These are phyloP conservation scores for Steinernema carpocapsae DNA, from an alignment of 2,888 invertebrate species.

Conservation along the genomic window DNA sequence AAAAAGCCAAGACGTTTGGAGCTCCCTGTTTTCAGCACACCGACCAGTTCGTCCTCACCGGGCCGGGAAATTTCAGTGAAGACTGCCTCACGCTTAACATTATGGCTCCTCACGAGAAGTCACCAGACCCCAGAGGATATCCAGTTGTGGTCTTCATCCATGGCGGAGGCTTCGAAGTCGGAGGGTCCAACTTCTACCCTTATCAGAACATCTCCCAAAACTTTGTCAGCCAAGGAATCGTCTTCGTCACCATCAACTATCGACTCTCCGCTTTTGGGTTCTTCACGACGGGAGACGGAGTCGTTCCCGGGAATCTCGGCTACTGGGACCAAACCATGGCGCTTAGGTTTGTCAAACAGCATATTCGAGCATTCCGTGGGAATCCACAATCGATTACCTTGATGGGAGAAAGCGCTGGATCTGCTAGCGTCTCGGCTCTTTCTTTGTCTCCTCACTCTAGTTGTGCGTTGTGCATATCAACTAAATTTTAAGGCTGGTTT, in stretches of 20 bases:
- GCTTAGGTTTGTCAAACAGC: slow-evolving; percentile 43
- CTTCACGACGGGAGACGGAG: slow-evolving; percentile 17
- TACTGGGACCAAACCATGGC: slow-evolving; percentile 31
- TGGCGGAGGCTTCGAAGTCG: not conserved
- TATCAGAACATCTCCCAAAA: not conserved
- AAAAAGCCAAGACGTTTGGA: slow-evolving; percentile 36
- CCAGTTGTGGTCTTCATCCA: slow-evolving; percentile 12
- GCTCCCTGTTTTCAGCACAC: slow-evolving; percentile 40
- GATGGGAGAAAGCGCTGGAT: slow-evolving; percentile 60
- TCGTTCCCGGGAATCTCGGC: slow-evolving; percentile 28
- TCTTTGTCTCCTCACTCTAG: slow-evolving; percentile 40
- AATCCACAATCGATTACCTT: slow-evolving; percentile 51
- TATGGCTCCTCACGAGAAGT: not conserved
- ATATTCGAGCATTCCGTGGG: slow-evolving; percentile 53
- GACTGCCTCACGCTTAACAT: not conserved
- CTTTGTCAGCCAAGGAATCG: not conserved
- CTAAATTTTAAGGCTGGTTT: not conserved
- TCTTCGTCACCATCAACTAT: slow-evolving; percentile 12
- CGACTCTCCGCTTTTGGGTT: slow-evolving; percentile 20
- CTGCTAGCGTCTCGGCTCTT: slow-evolving; percentile 48
- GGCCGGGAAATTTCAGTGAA: not conserved
- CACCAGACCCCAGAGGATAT: not conserved
- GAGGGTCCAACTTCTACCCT: not conserved
- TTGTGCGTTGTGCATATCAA: not conserved
- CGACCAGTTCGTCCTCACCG: not conserved